Conservation (phyloP, 2,797 vertebrate genomes). For the Sebastes oblongus region DNA sequence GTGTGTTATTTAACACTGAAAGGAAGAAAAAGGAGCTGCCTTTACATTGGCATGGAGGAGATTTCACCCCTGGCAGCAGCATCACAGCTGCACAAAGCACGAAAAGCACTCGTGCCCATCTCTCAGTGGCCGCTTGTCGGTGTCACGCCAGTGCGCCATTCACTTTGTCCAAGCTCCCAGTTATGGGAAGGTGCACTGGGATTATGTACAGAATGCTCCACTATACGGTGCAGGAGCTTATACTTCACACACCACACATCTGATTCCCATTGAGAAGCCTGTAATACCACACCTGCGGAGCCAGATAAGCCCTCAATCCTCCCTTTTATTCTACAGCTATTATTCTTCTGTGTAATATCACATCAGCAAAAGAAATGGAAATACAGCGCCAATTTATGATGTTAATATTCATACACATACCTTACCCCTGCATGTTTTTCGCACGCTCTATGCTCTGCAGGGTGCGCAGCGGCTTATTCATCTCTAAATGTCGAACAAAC, state of each 20-base stretch:
- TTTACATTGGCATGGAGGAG: background rate
- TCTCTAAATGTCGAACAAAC: slow-evolving; percentile 21
- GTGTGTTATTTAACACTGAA: background rate
- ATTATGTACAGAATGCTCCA: slow-evolving; percentile 61
- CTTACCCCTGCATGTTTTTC: slow-evolving; percentile 7
- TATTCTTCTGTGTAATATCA: slow-evolving; percentile 52
- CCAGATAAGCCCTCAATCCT: slow-evolving; percentile 67
- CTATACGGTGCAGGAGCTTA: slow-evolving; percentile 50
- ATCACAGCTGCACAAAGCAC: slow-evolving; percentile 22
- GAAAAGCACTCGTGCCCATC: slow-evolving; percentile 31
- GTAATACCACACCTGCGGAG: slow-evolving; percentile 70
- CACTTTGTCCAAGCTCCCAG: slow-evolving; percentile 64
- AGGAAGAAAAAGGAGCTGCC: background rate
- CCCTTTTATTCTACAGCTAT: slow-evolving; percentile 55
- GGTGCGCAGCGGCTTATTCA: slow-evolving; percentile 4
- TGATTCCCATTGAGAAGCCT: slow-evolving; percentile 61
- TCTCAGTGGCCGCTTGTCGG: slow-evolving; percentile 55
- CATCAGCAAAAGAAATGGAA: slow-evolving; percentile 44
- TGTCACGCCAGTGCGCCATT: slow-evolving; percentile 58
- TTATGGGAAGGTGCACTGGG: slow-evolving; percentile 57
- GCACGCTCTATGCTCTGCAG: slow-evolving; percentile 21
- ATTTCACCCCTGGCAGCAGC: slow-evolving; percentile 7
- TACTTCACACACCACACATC: slow-evolving; percentile 63
- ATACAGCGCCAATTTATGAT: slow-evolving; percentile 23
- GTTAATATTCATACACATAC: slow-evolving; percentile 41